Evolutionary conservation across 2,797 vertebrate genomes (phyloP).

Genomic region (Chaenodraco wilsoni): DNA sequence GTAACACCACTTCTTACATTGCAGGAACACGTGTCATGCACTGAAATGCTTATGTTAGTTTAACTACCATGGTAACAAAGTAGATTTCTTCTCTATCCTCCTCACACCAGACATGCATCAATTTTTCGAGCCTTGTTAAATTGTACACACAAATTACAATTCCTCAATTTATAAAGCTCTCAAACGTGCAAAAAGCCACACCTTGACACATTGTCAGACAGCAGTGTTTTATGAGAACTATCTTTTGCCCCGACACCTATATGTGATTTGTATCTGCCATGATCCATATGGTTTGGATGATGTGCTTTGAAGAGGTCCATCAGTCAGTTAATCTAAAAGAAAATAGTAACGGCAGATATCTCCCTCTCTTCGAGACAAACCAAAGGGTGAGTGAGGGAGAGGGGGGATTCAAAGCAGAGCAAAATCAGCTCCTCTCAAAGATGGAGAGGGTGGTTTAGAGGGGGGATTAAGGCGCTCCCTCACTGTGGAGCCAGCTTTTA

Average conservation of each 20-base stretch:
- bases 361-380: slow-evolving; percentile 72
- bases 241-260: slow-evolving; percentile 66
- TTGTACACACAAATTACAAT: slow-evolving; percentile 64
- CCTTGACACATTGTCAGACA: slow-evolving; percentile 69
- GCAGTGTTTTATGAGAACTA: slow-evolving; percentile 72
- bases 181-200: slow-evolving; percentile 56
- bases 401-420: slow-evolving; percentile 69
- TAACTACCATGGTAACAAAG: slow-evolving; percentile 65
- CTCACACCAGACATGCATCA: slow-evolving; percentile 46
- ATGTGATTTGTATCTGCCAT: slow-evolving; percentile 77
- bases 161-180: slow-evolving; percentile 49
- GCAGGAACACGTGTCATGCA: slow-evolving; percentile 72
- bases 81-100: slow-evolving; percentile 62
- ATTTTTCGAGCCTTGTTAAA: slow-evolving; percentile 34
- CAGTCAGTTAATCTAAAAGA: slow-evolving; percentile 82
- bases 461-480: slow-evolving; percentile 76
- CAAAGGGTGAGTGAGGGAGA: slow-evolving; percentile 39
- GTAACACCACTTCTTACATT: slow-evolving; percentile 73
- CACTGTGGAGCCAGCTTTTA: slow-evolving; percentile 77
- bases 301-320: slow-evolving; percentile 76
- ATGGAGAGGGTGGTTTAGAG: slow-evolving; percentile 79
- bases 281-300: slow-evolving; percentile 77
- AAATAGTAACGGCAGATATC: slow-evolving; percentile 76
- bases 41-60: slow-evolving; percentile 63
- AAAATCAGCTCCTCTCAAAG: slow-evolving; percentile 76